These are phyloP conservation scores for Argynnis bischoffii DNA, from an alignment of 2,888 invertebrate species.

Conservation along the genomic window DNA sequence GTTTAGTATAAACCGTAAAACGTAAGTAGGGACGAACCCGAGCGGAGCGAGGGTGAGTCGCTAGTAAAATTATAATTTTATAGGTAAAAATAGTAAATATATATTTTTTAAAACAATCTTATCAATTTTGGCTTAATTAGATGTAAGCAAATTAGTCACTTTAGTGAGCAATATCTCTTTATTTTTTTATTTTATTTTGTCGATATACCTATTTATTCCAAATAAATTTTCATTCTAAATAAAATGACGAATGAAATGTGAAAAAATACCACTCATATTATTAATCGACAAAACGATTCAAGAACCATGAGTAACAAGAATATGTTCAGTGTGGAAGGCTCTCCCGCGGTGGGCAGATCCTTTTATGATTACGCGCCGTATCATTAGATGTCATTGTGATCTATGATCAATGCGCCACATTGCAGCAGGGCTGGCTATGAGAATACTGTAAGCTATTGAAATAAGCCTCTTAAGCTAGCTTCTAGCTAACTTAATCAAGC, in stretches of 20 bases:
- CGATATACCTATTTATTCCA: no score
- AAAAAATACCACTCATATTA: background rate
- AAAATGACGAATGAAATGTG: background rate
- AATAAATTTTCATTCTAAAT: background rate
- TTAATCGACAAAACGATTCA: slow-evolving; percentile 12
- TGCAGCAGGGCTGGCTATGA: slow-evolving; percentile 28
- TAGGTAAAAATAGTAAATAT: no score
- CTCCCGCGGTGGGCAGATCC: slow-evolving; percentile 70
- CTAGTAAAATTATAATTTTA: no score
- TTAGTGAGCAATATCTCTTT: no score
- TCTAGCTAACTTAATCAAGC: no score
- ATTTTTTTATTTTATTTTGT: no score
- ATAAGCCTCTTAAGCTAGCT: background rate
- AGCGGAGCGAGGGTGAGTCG: no score
- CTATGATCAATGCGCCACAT: slow-evolving; percentile 65
- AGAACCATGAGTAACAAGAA: slow-evolving; percentile 34
- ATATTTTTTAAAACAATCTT: no score
- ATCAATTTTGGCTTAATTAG: no score
- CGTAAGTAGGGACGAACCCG: no score
- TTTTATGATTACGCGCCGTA: slow-evolving; percentile 74
- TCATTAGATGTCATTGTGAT: slow-evolving; percentile 80
- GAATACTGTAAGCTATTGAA: background rate
- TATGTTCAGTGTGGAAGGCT: slow-evolving; percentile 51
- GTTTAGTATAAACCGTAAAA: no score
- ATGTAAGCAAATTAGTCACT: no score